A percentile compares a stretch with the other conserved stretches of the same genome.
phyloP scores from a whole-genome alignment of 2,113 vertebrate species.

The Clarias macrocephalus region DNA sequence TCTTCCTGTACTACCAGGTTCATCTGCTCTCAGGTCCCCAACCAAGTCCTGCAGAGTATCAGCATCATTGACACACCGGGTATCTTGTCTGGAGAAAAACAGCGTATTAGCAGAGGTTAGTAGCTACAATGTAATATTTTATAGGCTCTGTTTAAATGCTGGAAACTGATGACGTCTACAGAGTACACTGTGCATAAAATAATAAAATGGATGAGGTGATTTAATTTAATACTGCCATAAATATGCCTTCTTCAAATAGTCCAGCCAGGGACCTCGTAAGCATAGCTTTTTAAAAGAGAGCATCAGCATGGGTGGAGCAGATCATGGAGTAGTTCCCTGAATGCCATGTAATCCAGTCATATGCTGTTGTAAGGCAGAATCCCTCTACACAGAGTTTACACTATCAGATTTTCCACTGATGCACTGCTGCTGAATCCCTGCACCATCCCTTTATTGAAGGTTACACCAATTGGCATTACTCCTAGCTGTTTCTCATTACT shows the following conservation, averaged over 20 bases:
- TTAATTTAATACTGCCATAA: neutral
- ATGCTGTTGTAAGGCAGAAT: neutral
- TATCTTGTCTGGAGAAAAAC: conserved; percentile 96
- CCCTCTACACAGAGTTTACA: neutral
- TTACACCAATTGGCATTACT: neutral
- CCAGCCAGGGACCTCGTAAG: neutral
- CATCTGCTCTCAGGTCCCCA: conserved; percentile 96
- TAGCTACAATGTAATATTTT: conserved; percentile 11
- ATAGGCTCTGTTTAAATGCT: neutral
- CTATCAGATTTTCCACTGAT: neutral
- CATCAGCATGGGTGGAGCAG: neutral
- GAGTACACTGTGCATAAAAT: neutral
- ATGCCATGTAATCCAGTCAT: neutral
- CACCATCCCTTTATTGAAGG: neutral
- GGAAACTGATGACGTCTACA: neutral
- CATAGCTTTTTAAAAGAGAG: neutral
- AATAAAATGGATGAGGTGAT: neutral
- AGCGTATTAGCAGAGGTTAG: conserved; percentile 92
- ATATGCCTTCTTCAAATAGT: neutral
- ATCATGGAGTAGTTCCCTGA: neutral
- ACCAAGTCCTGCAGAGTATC: conserved; percentile 94
- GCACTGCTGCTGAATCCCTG: neutral
- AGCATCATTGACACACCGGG: conserved; percentile 96
- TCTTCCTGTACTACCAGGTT: conserved; percentile 74
- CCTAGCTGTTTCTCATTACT: neutral